A percentile compares a stretch with the other conserved stretches of the same genome.
Conservation (phyloP, 1,140 invertebrate species). For the Melitaea cinxia region DNA sequence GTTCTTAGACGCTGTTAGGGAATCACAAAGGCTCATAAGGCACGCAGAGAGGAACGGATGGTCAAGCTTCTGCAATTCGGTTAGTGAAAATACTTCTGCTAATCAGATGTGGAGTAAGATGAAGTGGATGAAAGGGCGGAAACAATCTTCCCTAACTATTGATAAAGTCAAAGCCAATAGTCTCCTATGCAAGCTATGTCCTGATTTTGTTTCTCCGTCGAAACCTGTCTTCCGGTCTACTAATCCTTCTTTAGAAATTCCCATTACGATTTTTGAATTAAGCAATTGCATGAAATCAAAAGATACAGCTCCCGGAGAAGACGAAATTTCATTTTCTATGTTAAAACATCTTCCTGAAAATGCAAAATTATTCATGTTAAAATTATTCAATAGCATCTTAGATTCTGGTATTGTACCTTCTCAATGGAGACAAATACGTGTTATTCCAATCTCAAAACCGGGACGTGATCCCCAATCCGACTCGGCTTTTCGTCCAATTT, state of each 20-base stretch:
- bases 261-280: conserved; percentile 30
- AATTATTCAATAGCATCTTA: conserved; percentile 28
- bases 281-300: conserved; percentile 32
- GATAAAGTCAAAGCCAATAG: background rate
- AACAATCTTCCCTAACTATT: background rate
- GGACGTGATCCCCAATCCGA: conserved; percentile 1
- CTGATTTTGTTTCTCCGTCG: conserved; percentile 15
- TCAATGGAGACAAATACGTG: conserved; percentile 26
- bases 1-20: conserved; percentile 32
- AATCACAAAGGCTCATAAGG: conserved; percentile 16
- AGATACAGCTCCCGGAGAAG: conserved; percentile 35
- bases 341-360: conserved; percentile 22
- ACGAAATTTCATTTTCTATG: conserved; percentile 39
- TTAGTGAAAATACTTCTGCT: background rate
- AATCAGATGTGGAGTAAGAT: conserved; percentile 19
- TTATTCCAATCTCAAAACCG: conserved; percentile 32
- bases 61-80: conserved; percentile 10
- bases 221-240: background rate
- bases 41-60: background rate
- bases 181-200: background rate
- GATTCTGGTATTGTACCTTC: conserved; percentile 18
- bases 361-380: conserved; percentile 25
- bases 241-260: conserved; percentile 5
- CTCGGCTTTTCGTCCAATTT: conserved; percentile 8
- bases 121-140: conserved; percentile 26